Evolutionary conservation across 1,140 invertebrate genomes (phyloP), one percentile per base, ranked within the genome.

Genomic region (Drosophila fuyamai): DNA sequence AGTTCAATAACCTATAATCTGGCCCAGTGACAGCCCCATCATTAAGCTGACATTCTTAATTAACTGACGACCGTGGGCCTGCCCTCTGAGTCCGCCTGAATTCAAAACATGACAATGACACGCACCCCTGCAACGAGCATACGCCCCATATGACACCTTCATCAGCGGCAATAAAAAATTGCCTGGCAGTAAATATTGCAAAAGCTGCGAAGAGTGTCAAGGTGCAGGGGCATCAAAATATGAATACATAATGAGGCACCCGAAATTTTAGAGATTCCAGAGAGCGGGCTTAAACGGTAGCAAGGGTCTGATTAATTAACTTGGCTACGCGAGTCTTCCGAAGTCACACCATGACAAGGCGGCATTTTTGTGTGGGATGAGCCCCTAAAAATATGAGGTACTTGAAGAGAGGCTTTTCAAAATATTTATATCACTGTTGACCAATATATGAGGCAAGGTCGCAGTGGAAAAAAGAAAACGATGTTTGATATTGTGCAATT

Each of bases 201-300:
- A 86, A 66, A 86, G 61, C 71, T 43, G 36, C 38, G 16, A 88
- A 88, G 72, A 71, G 83, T 88, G 83, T 89, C 83, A 88, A 88
- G 83, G 83, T 76, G 72, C 68, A 63, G 50, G 46, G 54, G 32
- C 43, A 58, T 12, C 47, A 46, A 61, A 77, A 77, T 55, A 77
- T 77, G 53, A 51, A 68, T 68, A 47, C 47, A 48, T 55, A 56
- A 59, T 48, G 51, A 44, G 36, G 66, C 23, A 47, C 63, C 23
- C 23, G 13, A 59, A 43, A 51, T 66, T 51, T 48, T 38, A 61
- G 72, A 41, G 57, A 65, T 62, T 80, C 35, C 61, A 48, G 63
- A 66, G 63, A 66, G 44, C 76, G 58, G 46, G 43, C 56, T 51
- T 65, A 50, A 79, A 67, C 80, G 56, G 63, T 76, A 66, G 81